These are phyloP conservation scores for Gallinago jamesoni DNA, from an alignment of 2,113 vertebrate species.

Conservation along the genomic window DNA sequence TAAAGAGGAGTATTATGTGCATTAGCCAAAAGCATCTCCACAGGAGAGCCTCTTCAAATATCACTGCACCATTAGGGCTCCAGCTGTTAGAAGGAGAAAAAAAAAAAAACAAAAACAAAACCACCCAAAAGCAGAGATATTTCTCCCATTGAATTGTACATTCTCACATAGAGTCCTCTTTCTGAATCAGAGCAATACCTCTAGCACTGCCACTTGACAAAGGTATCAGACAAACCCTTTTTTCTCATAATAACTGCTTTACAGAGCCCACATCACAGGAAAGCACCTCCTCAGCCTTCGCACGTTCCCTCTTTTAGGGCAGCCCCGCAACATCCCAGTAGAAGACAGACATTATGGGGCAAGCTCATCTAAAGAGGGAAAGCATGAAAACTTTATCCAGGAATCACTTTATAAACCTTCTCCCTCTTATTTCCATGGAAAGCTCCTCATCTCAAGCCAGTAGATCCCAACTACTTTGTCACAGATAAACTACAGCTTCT, in stretches of 20 bases:
- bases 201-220: not conserved
- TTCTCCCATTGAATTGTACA: not conserved
- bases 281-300: not conserved
- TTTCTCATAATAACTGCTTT: not conserved
- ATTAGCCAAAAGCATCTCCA: not conserved
- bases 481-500: not conserved
- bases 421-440: not conserved
- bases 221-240: not conserved
- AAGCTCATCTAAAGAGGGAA: not conserved
- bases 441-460: not conserved
- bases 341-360: accelerated
- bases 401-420: not conserved
- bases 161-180: not conserved
- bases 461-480: not conserved
- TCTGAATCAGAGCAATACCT: not conserved
- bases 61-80: not conserved
- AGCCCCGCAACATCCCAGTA: not conserved
- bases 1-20: not conserved
- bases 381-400: not conserved
- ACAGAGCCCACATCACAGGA: not conserved
- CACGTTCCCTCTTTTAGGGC: not conserved
- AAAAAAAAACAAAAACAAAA: no score
- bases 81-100: accelerated
- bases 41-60: not conserved
- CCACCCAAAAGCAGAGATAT: not conserved